Base-by-base conservation (phyloP, 2,113 vertebrate genomes). In the Raja brachyura region DNA sequence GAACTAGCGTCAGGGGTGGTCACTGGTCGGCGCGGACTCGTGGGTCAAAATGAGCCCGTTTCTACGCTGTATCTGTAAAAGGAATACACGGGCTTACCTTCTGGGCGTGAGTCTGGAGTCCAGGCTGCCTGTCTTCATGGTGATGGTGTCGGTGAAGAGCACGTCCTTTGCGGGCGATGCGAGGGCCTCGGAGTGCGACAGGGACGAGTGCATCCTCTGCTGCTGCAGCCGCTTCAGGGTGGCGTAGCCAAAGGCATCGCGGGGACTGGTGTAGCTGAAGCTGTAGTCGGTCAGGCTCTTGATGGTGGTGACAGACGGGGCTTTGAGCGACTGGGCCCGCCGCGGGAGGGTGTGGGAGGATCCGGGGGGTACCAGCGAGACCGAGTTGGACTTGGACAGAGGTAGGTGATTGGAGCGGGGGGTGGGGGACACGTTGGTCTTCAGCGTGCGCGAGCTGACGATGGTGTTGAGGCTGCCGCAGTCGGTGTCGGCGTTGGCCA, bases 151-250 rank as follows among this genome's bases (percentile, higher is more conserved):
- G 0, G 98, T 98, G 94, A 99, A 99, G n/a, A 99, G 96, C 93
- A 99, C 98, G 0, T 99, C 98, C 96, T 99, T 99, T 94, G 98
- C 99, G 10, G 98, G 98, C 28, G 99, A 99, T 56, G 98, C 97
- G 93, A 99, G 96, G 0, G 98, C 98, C 95, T 99, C 99, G 0
- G 98, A 99, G 94, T 99, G 98, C 28, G 99, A 99, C 93, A 99
- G 94, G n/a, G 98, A 99, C 0, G 98, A 97, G 94, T 99, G 99
- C 96, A 99, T 99, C 93, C 99, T 97, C 95, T 99, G 98, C 94
- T 99, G 99, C 93, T 99, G 98, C 14, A 99, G 96, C 94, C 98
- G 96, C 94, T 98, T 98, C 94, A 99, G 95, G 0, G 98, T 99
- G 39, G 99, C 98, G 0, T 99, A 99, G 93, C 98, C 99, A 94